Base-by-base conservation (phyloP, 2,797 vertebrate species). In the Notolepis coatsorum region DNA sequence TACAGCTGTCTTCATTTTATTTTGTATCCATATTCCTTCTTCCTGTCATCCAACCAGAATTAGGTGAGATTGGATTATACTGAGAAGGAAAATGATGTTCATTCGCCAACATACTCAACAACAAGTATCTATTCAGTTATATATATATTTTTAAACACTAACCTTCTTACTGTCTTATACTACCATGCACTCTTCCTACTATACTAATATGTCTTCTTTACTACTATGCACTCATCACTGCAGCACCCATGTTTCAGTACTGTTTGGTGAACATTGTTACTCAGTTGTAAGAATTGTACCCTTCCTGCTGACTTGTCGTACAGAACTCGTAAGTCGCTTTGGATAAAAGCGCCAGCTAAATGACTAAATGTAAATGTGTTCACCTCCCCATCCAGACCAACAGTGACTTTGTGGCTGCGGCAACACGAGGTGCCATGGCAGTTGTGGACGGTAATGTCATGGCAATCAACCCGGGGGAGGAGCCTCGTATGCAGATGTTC, bases 401-500 rank as follows among this genome's bases (percentile, higher is more conserved):
- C 89, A 96, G 95, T 0, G 96, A 98, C 86, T 98, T 98, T 86
- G 94, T 96, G 0, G 94, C 92, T 0, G 95, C 95, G 1, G 96
- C 96, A 13, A 94, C 95, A 0, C 91, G 88, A 71, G 97, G 97
- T 0, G 96, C 96, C 13, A 93, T 95, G 89, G 96, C 96, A 0
- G 95, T 98, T 52, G 89, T 97, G 0, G 97, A 99, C 0, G 97
- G 97, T 28, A 97, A 97, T 0, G 92, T 97, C 71, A 95, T 98
- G 95, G 95, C 97, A 25, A 93, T 99, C 69, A 98, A 99, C 76
- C 97, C 97, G 2, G 94, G 94, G 0, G 97, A 98, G 72, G 94
- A 94, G 43, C 94, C 95, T 77, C 95, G 93, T 65, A 95, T 96
- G 93, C 97, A 98, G 83, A 96, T 98, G 95, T 99, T 97, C 75